These are phyloP conservation scores for Podarcis siculus DNA, from an alignment of 2,797 vertebrate genomes.

Conservation along the genomic window DNA sequence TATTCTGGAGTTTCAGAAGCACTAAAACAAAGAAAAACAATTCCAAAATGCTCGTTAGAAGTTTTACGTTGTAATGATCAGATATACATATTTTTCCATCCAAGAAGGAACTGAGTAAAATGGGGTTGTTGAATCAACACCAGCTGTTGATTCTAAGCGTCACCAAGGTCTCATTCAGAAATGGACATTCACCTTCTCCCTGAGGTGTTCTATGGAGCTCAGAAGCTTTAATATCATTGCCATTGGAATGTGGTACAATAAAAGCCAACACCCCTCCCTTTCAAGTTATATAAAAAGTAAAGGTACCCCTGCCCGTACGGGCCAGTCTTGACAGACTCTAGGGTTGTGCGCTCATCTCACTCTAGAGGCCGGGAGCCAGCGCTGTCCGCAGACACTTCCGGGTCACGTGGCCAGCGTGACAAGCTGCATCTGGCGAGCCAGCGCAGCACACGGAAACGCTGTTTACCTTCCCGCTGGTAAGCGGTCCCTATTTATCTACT, in stretches of 20 bases:
- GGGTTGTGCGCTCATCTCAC: too few species aligned
- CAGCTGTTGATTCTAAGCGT: not conserved
- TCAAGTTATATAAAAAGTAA: not conserved
- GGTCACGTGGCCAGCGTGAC: too few species aligned
- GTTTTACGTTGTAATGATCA: not conserved
- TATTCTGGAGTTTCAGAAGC: constrained; percentile 82
- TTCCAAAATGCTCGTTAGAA: not conserved
- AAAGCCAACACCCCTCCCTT: not conserved
- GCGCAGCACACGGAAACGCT: too few species aligned
- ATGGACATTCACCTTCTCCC: not conserved
- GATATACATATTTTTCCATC: not conserved
- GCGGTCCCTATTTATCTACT: too few species aligned
- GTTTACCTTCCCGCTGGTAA: too few species aligned
- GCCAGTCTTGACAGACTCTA: too few species aligned
- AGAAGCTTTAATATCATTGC: not conserved
- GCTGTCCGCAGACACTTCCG: too few species aligned
- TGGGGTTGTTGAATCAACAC: not conserved
- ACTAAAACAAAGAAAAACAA: constrained; percentile 75
- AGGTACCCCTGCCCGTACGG: too few species aligned
- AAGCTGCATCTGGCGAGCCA: too few species aligned
- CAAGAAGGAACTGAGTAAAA: not conserved
- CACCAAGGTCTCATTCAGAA: not conserved
- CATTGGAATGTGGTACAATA: not conserved
- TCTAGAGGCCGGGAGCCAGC: too few species aligned
- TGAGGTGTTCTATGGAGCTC: not conserved